Conservation (phyloP, 92 coral and sea anemone genomes). For the Epizoanthus scotinus region DNA sequence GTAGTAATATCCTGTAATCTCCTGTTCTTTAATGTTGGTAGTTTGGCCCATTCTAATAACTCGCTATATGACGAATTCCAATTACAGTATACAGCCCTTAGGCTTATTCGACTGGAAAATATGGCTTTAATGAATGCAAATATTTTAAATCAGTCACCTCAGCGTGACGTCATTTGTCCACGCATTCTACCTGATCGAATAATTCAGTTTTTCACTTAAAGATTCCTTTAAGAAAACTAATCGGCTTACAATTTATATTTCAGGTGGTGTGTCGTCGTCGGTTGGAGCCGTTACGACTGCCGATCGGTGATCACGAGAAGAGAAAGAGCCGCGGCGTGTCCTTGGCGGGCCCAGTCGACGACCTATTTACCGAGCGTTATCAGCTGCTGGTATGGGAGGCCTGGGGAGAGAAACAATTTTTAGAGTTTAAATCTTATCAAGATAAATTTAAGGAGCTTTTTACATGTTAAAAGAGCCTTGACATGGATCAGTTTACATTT, state of each 20-base stretch:
- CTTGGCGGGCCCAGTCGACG: conserved; percentile 50
- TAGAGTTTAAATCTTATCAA: conserved; percentile 50
- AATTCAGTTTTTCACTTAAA: too few species aligned
- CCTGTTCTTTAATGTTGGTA: too few species aligned
- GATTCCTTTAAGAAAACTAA: too few species aligned
- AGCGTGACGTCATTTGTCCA: too few species aligned
- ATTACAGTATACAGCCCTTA: too few species aligned
- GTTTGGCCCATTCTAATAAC: too few species aligned
- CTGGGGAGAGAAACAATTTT: conserved; percentile 80
- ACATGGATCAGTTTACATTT: not conserved
- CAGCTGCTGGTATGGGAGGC: conserved; percentile 86
- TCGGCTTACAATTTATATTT: not conserved
- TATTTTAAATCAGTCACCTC: too few species aligned
- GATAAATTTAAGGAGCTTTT: conserved; percentile 66
- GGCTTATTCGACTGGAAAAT: too few species aligned
- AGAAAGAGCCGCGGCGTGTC: conserved; percentile 32
- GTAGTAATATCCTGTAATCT: too few species aligned
- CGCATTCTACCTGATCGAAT: too few species aligned
- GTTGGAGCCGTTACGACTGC: conserved; percentile 68
- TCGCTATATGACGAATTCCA: too few species aligned
- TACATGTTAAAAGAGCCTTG: conserved; percentile 22
- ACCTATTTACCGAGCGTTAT: conserved; percentile 77
- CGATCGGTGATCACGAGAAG: conserved; percentile 24
- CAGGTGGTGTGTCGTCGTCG: conserved; percentile 83
- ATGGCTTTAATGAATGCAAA: too few species aligned